Evolutionary conservation across 1,140 invertebrate species (phyloP), one percentile per base, ranked within the genome.

Genomic region (Mylabris phalerata): DNA sequence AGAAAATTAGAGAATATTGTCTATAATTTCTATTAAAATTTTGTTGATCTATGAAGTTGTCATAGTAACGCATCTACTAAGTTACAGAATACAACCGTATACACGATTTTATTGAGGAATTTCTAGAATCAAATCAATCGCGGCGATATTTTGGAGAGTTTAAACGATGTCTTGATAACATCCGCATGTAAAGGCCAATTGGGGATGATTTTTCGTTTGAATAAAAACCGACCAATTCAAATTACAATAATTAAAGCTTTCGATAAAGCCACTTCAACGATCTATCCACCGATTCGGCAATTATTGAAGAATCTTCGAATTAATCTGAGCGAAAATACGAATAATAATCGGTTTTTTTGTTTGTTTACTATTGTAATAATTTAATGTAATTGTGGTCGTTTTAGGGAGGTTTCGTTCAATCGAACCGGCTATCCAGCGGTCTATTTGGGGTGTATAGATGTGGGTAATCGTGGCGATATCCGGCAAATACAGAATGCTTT

Each of bases 131-230:
- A 85, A 27, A 71, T 77, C 65, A 64, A 79, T 3, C 32, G 32
- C 43, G 84, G 84, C 38, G 83, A 85, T 69, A 70, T 86, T n/a
- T 66, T 86, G 13, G 83, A 84, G 69, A 81, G 82, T 61, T 75
- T 85, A 61, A 85, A 84, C 69, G 79, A 75, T 59, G 76, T 73
- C 65, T 72, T 74, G 45, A 80, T 76, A 65, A 77, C 72, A 48
- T 66, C 66, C 39, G 69, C 73, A 51, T 75, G 69, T 9, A 76
- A 75, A 67, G 77, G 79, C 38, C 76, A 76, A 45, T 67, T 84
- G 13, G 71, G 72, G 42, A 72, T 75, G 50, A 76, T 83, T 27
- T 74, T 83, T 69, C 78, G 69, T 61, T 77, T 77, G 60, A 67
- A 75, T 59, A 68, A 69, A 47, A 75, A 76, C 9, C 67, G 73